A percentile compares a stretch with the other conserved stretches of the same genome.
Evolutionary conservation across 2,113 vertebrate species (phyloP).

Genomic region (Pholis gunnellus): DNA sequence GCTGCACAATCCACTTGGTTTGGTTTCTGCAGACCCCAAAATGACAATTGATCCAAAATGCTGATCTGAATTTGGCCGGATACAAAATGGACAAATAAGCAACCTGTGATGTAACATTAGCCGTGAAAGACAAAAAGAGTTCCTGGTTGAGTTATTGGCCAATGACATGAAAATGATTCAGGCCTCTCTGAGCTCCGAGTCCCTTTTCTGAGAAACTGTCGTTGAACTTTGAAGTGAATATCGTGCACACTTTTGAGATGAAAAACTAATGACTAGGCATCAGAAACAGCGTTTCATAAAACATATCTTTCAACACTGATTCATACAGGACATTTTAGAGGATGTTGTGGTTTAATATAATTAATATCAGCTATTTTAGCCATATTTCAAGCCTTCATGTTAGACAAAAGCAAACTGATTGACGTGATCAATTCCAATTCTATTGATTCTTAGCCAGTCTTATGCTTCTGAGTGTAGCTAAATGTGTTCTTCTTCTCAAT

Average conservation of each 20-base stretch:
- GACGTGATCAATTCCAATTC: not conserved
- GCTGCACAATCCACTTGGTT: not conserved
- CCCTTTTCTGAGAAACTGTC: not conserved
- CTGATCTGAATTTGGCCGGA: not conserved
- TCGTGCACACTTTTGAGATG: not conserved
- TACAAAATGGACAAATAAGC: not conserved
- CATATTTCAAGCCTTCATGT: not conserved
- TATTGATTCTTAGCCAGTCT: not conserved
- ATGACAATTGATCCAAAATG: constrained; percentile 2
- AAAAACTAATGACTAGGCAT: too few relatives aligned
- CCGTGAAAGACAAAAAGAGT: not conserved
- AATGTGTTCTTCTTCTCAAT: not conserved
- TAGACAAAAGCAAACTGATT: not conserved
- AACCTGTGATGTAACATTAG: not conserved
- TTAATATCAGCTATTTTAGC: not conserved
- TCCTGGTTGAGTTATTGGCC: constrained; percentile 22
- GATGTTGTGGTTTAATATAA: too few relatives aligned
- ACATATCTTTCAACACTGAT: not conserved
- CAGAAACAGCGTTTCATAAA: not conserved
- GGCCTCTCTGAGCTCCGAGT: not conserved
- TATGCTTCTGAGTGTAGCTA: not conserved
- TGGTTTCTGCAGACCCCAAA: not conserved
- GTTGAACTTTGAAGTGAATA: not conserved
- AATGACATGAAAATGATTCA: constrained; percentile 24
- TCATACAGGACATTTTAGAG: too few relatives aligned